These are phyloP conservation scores for Orycteropus afer DNA, from an alignment of 2,113 vertebrate genomes.

Conservation along the genomic window DNA sequence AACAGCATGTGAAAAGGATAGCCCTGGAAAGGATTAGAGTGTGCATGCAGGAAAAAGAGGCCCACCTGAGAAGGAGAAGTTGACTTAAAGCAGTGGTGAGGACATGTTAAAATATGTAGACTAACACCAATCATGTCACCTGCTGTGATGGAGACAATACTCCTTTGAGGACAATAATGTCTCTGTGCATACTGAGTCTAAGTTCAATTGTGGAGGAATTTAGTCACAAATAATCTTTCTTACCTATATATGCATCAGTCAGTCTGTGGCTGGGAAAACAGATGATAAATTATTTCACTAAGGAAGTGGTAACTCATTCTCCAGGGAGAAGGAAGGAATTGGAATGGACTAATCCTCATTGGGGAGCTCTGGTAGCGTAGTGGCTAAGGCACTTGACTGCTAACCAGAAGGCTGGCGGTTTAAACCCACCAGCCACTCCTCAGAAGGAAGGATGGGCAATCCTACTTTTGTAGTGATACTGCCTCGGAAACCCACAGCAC, in stretches of 20 bases:
- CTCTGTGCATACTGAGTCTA: background rate
- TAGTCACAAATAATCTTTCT: conserved; percentile 22
- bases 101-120: background rate
- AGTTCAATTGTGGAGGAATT: background rate
- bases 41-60: fast-evolving
- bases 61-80: background rate
- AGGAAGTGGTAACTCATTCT: background rate
- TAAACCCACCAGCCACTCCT: too few species aligned
- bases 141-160: background rate
- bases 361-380: too few species aligned
- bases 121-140: background rate
- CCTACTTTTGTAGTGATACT: too few species aligned
- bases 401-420: too few species aligned
- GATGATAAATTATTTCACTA: background rate
- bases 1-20: fast-evolving
- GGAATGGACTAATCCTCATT: background rate
- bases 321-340: background rate
- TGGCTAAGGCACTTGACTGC: too few species aligned
- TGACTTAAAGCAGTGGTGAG: background rate
- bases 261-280: background rate
- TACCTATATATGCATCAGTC: conserved; percentile 16
- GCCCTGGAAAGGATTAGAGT: background rate
- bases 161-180: background rate
- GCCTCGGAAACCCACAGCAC: too few species aligned
- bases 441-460: too few species aligned